Evolutionary conservation across 2,113 vertebrate species (phyloP).

Genomic region (Channa argus): DNA sequence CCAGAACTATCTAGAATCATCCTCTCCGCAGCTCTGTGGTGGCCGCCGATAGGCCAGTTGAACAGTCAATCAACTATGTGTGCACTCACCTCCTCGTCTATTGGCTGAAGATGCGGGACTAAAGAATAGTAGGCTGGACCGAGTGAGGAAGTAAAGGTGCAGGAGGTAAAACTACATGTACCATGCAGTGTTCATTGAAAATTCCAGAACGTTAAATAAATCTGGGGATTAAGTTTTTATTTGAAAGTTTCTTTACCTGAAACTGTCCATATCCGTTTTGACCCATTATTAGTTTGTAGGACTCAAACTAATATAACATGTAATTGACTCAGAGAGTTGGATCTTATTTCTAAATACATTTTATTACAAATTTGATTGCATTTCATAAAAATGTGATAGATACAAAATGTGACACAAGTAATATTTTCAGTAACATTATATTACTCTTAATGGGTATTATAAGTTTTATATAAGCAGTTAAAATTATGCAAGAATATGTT

Average conservation of each 20-base stretch:
- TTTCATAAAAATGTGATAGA: slow-evolving; percentile 66
- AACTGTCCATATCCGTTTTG: not conserved
- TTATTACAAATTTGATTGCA: slow-evolving; percentile 74
- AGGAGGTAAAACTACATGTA: slow-evolving; percentile 1
- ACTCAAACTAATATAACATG: not conserved
- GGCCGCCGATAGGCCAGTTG: slow-evolving; percentile 17
- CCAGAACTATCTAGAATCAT: slow-evolving; percentile 82
- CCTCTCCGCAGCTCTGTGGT: slow-evolving; percentile 2
- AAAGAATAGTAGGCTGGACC: not conserved
- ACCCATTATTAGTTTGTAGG: not conserved
- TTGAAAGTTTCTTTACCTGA: not conserved
- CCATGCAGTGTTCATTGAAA: slow-evolving; percentile 16
- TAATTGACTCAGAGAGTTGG: not conserved
- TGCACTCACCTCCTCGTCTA: not conserved
- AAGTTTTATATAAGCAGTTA: slow-evolving; percentile 34
- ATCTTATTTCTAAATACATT: slow-evolving; percentile 41
- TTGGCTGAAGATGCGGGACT: slow-evolving; percentile 26
- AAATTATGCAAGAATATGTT: not conserved
- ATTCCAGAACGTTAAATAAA: slow-evolving; percentile 44
- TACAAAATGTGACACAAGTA: slow-evolving; percentile 69
- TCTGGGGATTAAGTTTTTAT: not conserved
- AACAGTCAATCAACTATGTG: slow-evolving; percentile 53
- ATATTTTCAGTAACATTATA: slow-evolving; percentile 36
- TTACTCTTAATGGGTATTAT: slow-evolving; percentile 47
- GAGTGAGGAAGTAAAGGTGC: not conserved